Conservation (phyloP, 2,113 vertebrate species). For the Otolemur garnettii region DNA sequence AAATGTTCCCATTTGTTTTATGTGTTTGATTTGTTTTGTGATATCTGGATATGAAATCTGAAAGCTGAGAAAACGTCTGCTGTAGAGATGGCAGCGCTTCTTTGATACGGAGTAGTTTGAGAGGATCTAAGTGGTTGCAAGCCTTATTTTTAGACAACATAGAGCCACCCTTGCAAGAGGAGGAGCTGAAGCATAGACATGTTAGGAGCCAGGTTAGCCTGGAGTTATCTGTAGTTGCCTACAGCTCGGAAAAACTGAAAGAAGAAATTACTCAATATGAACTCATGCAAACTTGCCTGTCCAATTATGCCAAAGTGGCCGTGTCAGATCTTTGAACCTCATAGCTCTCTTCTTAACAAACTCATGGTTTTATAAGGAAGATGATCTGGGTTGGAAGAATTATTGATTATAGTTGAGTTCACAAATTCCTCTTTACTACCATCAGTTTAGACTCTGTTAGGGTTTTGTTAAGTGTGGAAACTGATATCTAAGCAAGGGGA, state of each 20-base stretch:
- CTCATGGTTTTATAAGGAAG: background rate
- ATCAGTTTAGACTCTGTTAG: slow-evolving; percentile 37
- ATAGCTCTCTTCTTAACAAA: slow-evolving; percentile 14
- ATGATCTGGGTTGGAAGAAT: slow-evolving; percentile 3
- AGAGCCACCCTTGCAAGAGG: slow-evolving; percentile 70
- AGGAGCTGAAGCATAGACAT: slow-evolving; percentile 50
- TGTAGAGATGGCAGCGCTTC: background rate
- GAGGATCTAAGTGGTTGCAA: slow-evolving; percentile 59
- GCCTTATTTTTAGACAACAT: slow-evolving; percentile 80
- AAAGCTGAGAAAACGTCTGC: background rate
- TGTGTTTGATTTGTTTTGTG: slow-evolving; percentile 57
- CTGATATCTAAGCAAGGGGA: slow-evolving; percentile 49
- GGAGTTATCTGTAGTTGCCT: slow-evolving; percentile 76
- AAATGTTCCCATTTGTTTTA: background rate
- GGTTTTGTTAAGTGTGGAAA: slow-evolving; percentile 35
- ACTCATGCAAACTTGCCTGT: slow-evolving; percentile 59
- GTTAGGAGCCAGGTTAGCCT: slow-evolving; percentile 59
- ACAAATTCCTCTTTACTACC: slow-evolving; percentile 19
- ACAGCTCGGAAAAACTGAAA: slow-evolving; percentile 77
- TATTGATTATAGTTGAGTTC: slow-evolving; percentile 66
- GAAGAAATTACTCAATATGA: slow-evolving; percentile 74
- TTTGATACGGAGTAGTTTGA: slow-evolving; percentile 23
- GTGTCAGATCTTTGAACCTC: slow-evolving; percentile 3
- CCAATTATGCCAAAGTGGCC: accelerated
- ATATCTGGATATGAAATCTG: background rate